Evolutionary conservation across 2,113 vertebrate species (phyloP).

Genomic region (Lasiurus cinereus): DNA sequence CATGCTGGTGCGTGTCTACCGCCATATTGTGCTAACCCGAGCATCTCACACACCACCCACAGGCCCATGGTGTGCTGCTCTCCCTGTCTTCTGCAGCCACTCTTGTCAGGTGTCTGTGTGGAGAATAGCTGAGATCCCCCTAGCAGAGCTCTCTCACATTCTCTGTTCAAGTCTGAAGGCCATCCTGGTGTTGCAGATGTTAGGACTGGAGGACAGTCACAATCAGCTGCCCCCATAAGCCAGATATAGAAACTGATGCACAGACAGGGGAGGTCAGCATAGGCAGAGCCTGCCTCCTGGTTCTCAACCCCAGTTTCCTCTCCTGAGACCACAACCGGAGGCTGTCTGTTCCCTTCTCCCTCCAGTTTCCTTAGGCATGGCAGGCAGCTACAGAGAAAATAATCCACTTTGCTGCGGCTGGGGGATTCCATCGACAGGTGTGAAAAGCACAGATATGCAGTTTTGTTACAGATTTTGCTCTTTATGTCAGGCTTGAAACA

Average conservation of each 20-base stretch:
- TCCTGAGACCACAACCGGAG: neutral
- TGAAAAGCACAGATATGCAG: neutral
- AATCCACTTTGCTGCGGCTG: neutral
- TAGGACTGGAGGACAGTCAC: neutral
- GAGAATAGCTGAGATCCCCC: neutral
- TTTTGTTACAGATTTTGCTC: constrained; percentile 54
- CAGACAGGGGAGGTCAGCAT: neutral
- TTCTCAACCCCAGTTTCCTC: neutral
- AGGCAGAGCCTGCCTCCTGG: neutral
- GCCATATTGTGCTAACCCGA: neutral
- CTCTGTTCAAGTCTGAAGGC: neutral
- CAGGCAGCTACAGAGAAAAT: neutral
- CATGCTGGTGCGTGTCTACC: neutral
- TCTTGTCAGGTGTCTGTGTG: neutral
- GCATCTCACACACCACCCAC: neutral
- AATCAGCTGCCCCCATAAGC: neutral
- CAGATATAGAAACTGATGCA: neutral
- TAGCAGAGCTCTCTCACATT: neutral
- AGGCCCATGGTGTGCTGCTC: neutral
- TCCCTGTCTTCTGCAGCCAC: neutral
- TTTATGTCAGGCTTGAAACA: neutral
- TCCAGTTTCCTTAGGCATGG: neutral
- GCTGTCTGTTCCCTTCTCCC: neutral
- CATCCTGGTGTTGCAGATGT: neutral
- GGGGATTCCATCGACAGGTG: neutral